phyloP scores from a whole-genome alignment of 2,797 vertebrate genomes.

The Bovichtus variegatus region DNA sequence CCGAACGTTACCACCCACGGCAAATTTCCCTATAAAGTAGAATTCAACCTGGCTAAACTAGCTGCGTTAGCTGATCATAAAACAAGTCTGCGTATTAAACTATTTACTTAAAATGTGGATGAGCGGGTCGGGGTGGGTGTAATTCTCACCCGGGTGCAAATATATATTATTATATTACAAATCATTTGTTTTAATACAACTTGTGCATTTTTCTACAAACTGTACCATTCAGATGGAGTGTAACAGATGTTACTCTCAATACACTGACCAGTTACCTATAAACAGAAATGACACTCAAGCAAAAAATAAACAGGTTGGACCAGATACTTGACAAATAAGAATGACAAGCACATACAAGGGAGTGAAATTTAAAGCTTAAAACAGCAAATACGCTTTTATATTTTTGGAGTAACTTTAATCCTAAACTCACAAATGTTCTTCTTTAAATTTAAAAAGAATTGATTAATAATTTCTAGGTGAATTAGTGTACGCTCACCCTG shows the following conservation, averaged over 20 bases:
- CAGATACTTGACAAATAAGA: neutral
- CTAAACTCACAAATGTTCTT: neutral
- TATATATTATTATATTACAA: conserved; percentile 4
- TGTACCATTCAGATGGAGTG: neutral
- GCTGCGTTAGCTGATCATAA: too few species aligned
- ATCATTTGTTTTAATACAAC: neutral
- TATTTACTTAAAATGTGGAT: too few species aligned
- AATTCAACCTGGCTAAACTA: too few species aligned
- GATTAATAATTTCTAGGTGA: neutral
- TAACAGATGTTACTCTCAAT: neutral
- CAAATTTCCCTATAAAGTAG: too few species aligned
- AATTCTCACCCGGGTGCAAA: too few species aligned
- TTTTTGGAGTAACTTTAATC: neutral
- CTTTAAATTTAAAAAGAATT: neutral
- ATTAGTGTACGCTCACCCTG: neutral
- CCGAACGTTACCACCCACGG: too few species aligned
- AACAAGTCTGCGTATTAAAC: too few species aligned
- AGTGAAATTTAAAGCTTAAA: neutral
- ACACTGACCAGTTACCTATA: neutral
- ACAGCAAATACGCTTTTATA: neutral
- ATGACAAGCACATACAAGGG: neutral
- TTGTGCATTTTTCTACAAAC: neutral
- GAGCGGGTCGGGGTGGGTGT: too few species aligned
- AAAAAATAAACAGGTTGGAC: neutral
- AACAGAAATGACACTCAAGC: neutral